Base-by-base conservation (phyloP, 2,888 invertebrate genomes). In the Acanthopleura granulata region DNA sequence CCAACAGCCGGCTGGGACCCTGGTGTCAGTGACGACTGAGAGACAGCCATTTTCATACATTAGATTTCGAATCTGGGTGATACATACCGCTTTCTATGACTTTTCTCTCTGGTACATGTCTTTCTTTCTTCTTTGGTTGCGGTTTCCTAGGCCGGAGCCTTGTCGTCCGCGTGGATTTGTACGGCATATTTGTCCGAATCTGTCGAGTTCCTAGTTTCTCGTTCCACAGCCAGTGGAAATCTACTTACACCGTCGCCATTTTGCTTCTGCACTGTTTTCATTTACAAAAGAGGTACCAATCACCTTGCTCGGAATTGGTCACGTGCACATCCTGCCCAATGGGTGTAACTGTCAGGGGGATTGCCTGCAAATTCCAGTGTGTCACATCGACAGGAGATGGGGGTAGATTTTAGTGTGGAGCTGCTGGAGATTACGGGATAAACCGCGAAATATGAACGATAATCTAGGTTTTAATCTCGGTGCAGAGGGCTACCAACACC, bases 131-230 rank as follows among this genome's bases (percentile, higher is more conserved):
- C 66, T 66, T 66, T 72, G 49, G 49, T 40, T 49, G 51, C 49
- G 49, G 78, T 62, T 80, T 84, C 76, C 85, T 83, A 57, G 86
- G 81, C 79, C 82, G 85, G 51, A 85, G 79, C 77, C 86, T 79
- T 50, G 85, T 86, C 61, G 84, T 82, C 79, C 85, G 82, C 50
- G 82, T 81, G 62, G 83, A 82, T 71, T 78, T 79, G 40, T 81
- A 77, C 57, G 85, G 85, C 87, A 87, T 87, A 78, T 80, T 85
- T 72, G 72, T 49, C 61, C 73, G 49, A 72, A 70, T 66, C 29
- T 66, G 66, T 66, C 27, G 66, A 16, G 22, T 66, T 27, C 25
- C 16, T 22, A 3, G 25, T 22, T 66, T 66, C 29, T 27, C 25
- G 27, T 16, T 66, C 66, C 66, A 66, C 66, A 22, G 29, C 25